Evolutionary conservation across 1,140 invertebrate genomes (phyloP).

Genomic region (Elymnias hypermnestra): DNA sequence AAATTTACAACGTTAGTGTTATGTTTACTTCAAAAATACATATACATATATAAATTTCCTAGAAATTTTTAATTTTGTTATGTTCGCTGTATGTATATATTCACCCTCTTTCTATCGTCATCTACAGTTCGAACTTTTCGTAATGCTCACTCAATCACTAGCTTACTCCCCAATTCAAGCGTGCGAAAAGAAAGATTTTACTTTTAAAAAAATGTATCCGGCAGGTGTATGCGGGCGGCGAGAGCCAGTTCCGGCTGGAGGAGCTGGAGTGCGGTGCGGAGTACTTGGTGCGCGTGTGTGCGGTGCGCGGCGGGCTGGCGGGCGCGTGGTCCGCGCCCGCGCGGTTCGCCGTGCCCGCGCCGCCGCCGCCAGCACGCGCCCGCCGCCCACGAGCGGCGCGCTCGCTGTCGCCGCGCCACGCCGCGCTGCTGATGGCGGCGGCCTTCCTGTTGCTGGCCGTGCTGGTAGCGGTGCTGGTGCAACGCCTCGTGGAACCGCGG

Average conservation of each 20-base stretch:
- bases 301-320: slow-evolving; percentile 80
- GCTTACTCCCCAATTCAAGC: too few relatives aligned
- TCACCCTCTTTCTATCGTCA: too few relatives aligned
- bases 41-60: too few relatives aligned
- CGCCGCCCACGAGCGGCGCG: slow-evolving; percentile 30
- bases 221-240: slow-evolving; percentile 84
- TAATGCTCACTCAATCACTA: too few relatives aligned
- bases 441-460: slow-evolving; percentile 80
- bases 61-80: too few relatives aligned
- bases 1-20: too few relatives aligned
- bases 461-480: slow-evolving; percentile 78
- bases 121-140: too few relatives aligned
- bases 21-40: too few relatives aligned
- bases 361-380: slow-evolving; percentile 26
- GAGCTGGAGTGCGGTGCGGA: slow-evolving; percentile 83
- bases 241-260: slow-evolving; percentile 80
- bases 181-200: too few relatives aligned
- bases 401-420: slow-evolving; percentile 79
- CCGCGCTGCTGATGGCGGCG: slow-evolving; percentile 79
- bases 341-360: slow-evolving; percentile 63
- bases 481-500: slow-evolving; percentile 67
- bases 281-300: slow-evolving; percentile 85
- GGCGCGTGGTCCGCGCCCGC: slow-evolving; percentile 81
- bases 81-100: too few relatives aligned
- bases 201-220: too few relatives aligned